Evolutionary conservation across 2,888 invertebrate genomes (phyloP), one percentile per base, ranked within the genome.

Genomic region (Xestia sexstrigata): DNA sequence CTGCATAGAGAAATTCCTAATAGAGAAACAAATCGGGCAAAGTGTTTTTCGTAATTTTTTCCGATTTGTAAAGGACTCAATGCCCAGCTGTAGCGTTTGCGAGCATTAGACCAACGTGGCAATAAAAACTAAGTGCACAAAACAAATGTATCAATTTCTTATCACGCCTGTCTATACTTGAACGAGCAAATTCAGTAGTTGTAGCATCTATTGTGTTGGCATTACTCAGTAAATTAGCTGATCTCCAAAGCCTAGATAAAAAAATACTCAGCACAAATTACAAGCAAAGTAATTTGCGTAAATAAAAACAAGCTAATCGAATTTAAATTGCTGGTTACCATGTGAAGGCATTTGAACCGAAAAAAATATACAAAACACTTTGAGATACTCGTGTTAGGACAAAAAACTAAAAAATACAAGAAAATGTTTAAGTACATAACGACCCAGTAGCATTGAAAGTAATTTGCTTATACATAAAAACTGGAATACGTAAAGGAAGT

Each of bases 281-380:
- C 71, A 47, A 39, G 3, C 26, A 3, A 76, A 65, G 58, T 72
- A 74, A 65, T 70, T 72, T 62, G 15, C 9, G n/a, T 30, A 20
- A 75, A 66, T n/a, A 39, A 72, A 83, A 55, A 49, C 26, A 45
- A 60, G 17, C 66, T 72, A 76, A 66, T 72, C 60, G 42, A 72
- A 72, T 80, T 79, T 58, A 65, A 76, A 70, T 75, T 65, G 35
- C 60, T 58, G 35, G 30, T 79, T 55, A n/a, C 47, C 49, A 52
- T 68, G 70, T 71, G 74, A 39, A 68, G 67, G 52, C 60, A 67
- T 35, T 71, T 75, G 26, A 23, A 42, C 20, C 17, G 26, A 81
- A 45, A 49, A 47, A 20, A 82, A 70, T 65, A 73, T 39, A 35
- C 47, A 35, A 83, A 66, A 65, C 69, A 63, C n/a, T 58, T 70